Conservation (phyloP, 2,113 vertebrate genomes). For the Psophia crepitans region DNA sequence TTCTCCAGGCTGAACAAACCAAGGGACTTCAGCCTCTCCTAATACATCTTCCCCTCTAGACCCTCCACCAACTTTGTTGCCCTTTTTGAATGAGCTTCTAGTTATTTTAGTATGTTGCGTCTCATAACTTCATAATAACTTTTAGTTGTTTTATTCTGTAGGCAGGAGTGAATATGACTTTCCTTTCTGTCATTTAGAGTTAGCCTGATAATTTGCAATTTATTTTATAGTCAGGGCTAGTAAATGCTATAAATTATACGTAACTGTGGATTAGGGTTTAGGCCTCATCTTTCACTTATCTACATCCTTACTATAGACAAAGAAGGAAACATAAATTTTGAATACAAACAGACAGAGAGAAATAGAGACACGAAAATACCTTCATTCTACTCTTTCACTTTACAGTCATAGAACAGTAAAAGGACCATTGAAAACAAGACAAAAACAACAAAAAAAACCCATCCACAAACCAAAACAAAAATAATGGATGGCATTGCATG, state of each 20-base stretch:
- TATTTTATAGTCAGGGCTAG: not conserved
- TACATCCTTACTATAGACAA: not conserved
- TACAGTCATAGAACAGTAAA: not conserved
- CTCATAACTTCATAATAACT: not conserved
- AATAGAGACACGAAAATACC: not conserved
- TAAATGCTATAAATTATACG: not conserved
- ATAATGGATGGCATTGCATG: rapidly evolving
- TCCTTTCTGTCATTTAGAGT: not conserved
- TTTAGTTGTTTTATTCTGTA: not conserved
- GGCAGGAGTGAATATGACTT: not conserved
- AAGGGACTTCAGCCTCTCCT: too few species aligned
- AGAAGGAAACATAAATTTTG: not conserved
- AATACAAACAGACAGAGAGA: not conserved
- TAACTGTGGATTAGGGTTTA: not conserved
- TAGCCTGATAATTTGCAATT: not conserved
- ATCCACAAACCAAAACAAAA: not conserved
- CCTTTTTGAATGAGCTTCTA: not conserved
- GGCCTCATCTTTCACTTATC: not conserved
- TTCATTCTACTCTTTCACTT: not conserved
- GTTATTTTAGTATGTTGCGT: not conserved
- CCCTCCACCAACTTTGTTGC: too few species aligned
- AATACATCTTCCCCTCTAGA: too few species aligned
- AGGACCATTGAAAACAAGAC: not conserved
- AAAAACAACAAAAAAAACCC: not conserved
- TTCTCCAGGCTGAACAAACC: too few species aligned